phyloP scores from a whole-genome alignment of 2,113 vertebrate genomes.

The Martes martes region DNA sequence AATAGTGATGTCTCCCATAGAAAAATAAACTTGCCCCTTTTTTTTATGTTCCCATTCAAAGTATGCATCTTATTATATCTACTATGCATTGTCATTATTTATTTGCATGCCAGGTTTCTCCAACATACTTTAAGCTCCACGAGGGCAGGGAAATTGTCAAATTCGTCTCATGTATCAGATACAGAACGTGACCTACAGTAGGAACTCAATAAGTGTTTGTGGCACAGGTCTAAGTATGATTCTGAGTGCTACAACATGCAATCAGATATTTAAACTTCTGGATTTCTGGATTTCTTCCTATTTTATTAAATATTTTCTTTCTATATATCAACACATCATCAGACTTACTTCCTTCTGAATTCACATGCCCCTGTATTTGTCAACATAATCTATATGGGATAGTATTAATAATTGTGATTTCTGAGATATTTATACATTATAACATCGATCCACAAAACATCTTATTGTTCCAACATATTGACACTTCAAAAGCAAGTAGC shows the following conservation, averaged over 20 bases:
- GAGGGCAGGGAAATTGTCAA: background rate
- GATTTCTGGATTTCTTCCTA: background rate
- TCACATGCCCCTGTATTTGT: background rate
- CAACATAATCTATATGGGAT: background rate
- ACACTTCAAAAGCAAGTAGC: slow-evolving; percentile 28
- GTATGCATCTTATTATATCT: background rate
- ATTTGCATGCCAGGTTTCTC: background rate
- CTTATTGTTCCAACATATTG: slow-evolving; percentile 2
- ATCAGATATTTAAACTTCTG: background rate
- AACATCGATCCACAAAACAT: slow-evolving; percentile 31
- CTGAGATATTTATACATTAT: background rate
- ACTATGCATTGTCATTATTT: background rate
- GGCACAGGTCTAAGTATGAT: background rate
- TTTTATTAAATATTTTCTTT: background rate
- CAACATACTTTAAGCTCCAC: background rate
- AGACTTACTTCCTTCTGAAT: background rate
- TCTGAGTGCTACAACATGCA: background rate
- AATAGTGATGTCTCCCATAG: background rate
- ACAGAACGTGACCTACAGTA: background rate
- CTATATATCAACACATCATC: background rate
- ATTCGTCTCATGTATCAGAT: background rate
- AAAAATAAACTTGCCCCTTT: background rate
- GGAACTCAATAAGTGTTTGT: background rate
- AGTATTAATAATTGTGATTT: background rate
- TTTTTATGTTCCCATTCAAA: background rate